phyloP scores from a whole-genome alignment of 2,797 vertebrate genomes.

The Rhincodon typus region DNA sequence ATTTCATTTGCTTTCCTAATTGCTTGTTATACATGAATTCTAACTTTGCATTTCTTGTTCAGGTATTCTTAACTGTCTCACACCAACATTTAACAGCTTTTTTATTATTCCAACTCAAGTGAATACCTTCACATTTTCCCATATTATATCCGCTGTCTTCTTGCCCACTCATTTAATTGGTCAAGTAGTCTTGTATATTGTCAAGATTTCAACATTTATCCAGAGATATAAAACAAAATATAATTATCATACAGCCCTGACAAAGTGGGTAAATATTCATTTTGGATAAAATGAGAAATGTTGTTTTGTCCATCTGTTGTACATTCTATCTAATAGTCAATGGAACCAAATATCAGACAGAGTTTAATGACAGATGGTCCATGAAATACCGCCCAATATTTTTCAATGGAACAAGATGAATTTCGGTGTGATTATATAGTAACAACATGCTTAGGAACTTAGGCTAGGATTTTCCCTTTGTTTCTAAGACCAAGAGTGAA shows the following conservation, averaged over 20 bases:
- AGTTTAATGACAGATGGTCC: neutral
- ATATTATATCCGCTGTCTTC: no score
- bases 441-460: neutral
- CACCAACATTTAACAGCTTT: no score
- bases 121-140: no score
- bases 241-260: neutral
- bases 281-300: neutral
- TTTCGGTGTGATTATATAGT: neutral
- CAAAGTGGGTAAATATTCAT: neutral
- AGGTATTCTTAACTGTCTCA: no score
- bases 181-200: neutral
- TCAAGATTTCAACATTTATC: neutral
- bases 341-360: neutral
- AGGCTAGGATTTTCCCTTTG: no score
- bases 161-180: no score
- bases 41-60: no score
- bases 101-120: no score
- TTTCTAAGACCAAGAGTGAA: no score
- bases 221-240: neutral
- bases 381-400: neutral
- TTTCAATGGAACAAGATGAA: neutral
- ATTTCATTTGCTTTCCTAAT: no score
- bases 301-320: neutral
- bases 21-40: no score
- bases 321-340: neutral